A percentile compares a stretch with the other conserved stretches of the same genome.
Conservation (phyloP, 1,140 invertebrate genomes). For the Drosophila ohnishii region DNA sequence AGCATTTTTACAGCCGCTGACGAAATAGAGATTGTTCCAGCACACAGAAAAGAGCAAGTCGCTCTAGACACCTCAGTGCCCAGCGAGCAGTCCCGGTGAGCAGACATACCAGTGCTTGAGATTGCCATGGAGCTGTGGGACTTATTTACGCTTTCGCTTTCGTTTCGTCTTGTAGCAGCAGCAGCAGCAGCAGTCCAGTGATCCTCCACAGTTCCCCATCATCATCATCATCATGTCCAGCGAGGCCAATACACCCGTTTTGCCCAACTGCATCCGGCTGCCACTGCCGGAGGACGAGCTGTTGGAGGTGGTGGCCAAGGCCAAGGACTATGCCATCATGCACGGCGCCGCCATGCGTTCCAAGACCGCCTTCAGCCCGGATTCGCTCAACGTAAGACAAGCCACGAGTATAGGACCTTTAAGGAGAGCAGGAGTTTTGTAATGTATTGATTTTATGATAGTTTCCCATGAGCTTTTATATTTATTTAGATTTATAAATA, state of each 20-base stretch:
- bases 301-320: slow-evolving; percentile 87
- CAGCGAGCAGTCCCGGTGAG: slow-evolving; percentile 40
- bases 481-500: slow-evolving; percentile 4
- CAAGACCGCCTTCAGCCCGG: slow-evolving; percentile 87
- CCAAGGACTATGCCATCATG: slow-evolving; percentile 93
- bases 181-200: slow-evolving; percentile 20
- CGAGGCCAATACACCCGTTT: slow-evolving; percentile 59
- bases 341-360: slow-evolving; percentile 92
- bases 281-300: slow-evolving; percentile 86
- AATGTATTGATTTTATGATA: neutral
- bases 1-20: slow-evolving; percentile 5
- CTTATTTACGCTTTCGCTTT: neutral
- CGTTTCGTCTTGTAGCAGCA: slow-evolving; percentile 3
- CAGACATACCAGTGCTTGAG: slow-evolving; percentile 14
- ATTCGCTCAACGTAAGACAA: slow-evolving; percentile 86
- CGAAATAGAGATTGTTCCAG: slow-evolving; percentile 11
- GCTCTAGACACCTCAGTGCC: slow-evolving; percentile 16
- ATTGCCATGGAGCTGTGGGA: neutral
- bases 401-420: neutral
- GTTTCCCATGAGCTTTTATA: neutral
- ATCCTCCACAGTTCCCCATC: neutral
- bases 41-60: neutral
- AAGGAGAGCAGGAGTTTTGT: neutral
- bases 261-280: slow-evolving; percentile 84
- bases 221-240: slow-evolving; percentile 41